Percentiles rank a stretch among this genome's conserved stretches.
phyloP scores from a whole-genome alignment of 2,113 vertebrate species.

The Malurus elegans region DNA sequence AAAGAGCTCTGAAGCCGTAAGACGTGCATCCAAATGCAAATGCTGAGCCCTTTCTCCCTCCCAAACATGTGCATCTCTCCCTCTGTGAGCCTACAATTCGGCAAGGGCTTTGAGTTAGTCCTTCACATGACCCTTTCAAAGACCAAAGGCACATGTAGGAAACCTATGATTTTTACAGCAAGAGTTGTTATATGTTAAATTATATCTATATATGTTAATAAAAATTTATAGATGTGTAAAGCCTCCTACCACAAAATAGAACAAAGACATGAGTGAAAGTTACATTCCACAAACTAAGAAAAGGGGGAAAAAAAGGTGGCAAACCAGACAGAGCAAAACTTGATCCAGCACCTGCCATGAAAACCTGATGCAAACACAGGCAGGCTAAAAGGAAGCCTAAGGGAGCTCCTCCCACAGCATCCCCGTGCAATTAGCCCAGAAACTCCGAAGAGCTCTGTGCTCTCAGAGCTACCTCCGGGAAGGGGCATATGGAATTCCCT shows the following conservation, averaged over 20 bases:
- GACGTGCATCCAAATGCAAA: slow-evolving; percentile 54
- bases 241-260: neutral
- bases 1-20: slow-evolving; percentile 41
- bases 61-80: neutral
- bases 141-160: neutral
- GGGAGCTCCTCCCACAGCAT: neutral
- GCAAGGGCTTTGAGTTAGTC: neutral
- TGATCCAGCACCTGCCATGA: neutral
- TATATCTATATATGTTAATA: neutral
- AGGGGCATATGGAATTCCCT: neutral
- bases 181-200: neutral
- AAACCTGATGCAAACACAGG: neutral
- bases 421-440: neutral
- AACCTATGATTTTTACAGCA: neutral
- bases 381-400: neutral
- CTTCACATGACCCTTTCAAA: neutral
- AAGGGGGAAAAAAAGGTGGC: neutral
- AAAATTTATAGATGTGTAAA: neutral
- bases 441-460: neutral
- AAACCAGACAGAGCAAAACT: neutral
- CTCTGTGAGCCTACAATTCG: neutral
- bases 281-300: neutral
- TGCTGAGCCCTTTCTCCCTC: slow-evolving; percentile 20
- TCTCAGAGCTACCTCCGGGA: neutral
- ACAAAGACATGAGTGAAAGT: neutral